These are phyloP conservation scores for Volucella inflata DNA, from an alignment of 2,888 invertebrate species.

Conservation along the genomic window DNA sequence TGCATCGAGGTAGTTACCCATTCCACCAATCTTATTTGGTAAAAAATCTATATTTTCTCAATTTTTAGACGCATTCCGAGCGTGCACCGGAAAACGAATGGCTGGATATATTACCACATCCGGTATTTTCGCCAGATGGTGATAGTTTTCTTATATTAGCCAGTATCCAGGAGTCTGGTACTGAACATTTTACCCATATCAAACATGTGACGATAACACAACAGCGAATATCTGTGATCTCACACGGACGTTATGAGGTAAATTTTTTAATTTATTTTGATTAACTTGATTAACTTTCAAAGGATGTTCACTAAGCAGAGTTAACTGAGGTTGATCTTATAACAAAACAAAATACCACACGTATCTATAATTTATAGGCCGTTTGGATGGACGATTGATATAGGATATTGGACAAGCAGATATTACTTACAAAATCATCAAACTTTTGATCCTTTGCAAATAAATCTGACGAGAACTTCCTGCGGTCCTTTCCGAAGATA, in stretches of 20 bases:
- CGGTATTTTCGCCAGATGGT: conserved; percentile 92
- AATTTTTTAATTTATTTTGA: conserved; percentile 75
- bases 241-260: conserved; percentile 94
- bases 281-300: conserved; percentile 13
- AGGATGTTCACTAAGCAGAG: conserved; percentile 4
- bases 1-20: conserved; percentile 90
- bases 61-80: conserved; percentile 89
- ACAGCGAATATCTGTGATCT: conserved; percentile 92
- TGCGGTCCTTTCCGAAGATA: too few species aligned
- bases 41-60: conserved; percentile 20
- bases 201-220: conserved; percentile 93
- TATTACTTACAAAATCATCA: too few species aligned
- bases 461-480: too few species aligned
- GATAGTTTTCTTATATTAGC: conserved; percentile 93
- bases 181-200: conserved; percentile 94
- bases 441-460: too few species aligned
- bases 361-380: too few species aligned
- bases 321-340: neutral
- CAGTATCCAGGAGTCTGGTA: conserved; percentile 92
- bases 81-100: conserved; percentile 93
- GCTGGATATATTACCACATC: conserved; percentile 93
- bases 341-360: too few species aligned
- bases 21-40: conserved; percentile 27
- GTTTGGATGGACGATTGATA: too few species aligned
- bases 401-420: too few species aligned